Evolutionary conservation across 2,113 vertebrate genomes (phyloP).

Genomic region (Deroptyus accipitrinus): DNA sequence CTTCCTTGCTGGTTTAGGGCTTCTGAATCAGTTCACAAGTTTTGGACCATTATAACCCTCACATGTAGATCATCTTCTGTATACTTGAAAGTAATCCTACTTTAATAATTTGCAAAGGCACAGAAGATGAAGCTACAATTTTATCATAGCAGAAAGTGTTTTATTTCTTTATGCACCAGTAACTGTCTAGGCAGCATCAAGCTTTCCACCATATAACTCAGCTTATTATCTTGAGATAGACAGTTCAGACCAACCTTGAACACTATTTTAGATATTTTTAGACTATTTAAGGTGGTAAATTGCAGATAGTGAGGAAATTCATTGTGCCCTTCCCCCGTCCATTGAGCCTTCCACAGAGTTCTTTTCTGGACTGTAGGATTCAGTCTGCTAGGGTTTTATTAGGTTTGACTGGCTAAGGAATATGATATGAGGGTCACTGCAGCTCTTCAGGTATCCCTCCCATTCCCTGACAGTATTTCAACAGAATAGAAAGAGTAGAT

Average conservation of each 20-base stretch:
- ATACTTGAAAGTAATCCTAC: background rate
- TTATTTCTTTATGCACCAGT: background rate
- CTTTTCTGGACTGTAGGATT: background rate
- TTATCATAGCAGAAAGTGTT: background rate
- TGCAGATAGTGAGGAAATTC: background rate
- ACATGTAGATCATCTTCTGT: background rate
- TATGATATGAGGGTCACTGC: rapidly evolving
- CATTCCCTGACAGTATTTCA: rapidly evolving
- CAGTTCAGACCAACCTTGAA: background rate
- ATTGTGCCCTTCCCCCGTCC: background rate
- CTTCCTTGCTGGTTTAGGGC: background rate
- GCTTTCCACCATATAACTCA: background rate
- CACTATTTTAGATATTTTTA: background rate
- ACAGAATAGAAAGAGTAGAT: background rate
- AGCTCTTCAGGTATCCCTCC: background rate
- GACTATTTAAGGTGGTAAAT: background rate
- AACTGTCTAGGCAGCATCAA: background rate
- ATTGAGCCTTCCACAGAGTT: background rate
- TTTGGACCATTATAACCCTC: background rate
- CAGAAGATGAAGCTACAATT: background rate
- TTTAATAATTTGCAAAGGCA: background rate
- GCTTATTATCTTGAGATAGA: background rate
- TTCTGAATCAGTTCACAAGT: background rate
- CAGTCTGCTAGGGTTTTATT: background rate
- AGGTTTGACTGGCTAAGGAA: background rate